phyloP scores from a whole-genome alignment of 2,113 vertebrate species.

The Okapia johnstoni region DNA sequence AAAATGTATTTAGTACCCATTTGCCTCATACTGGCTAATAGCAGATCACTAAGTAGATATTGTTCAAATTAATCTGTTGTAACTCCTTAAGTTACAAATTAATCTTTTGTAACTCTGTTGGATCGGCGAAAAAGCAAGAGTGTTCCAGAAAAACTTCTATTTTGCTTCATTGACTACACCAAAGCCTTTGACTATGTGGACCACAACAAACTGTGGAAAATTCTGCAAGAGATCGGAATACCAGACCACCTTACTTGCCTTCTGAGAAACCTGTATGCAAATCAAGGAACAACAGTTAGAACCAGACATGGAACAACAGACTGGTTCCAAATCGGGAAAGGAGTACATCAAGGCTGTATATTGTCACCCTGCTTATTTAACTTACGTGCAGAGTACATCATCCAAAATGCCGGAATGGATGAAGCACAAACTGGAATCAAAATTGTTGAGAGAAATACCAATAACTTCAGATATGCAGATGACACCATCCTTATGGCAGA shows the following conservation, averaged over 20 bases:
- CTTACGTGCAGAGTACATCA: not conserved
- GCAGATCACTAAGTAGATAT: not conserved
- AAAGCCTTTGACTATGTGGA: not conserved
- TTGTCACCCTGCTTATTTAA: not conserved
- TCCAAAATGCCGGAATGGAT: accelerated
- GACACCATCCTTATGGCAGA: not conserved
- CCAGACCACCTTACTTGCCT: not conserved
- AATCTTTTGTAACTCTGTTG: not conserved
- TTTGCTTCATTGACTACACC: not conserved
- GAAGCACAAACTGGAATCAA: not conserved
- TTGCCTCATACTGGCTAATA: not conserved
- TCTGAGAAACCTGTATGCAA: not conserved
- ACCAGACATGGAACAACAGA: not conserved
- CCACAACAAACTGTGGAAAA: not conserved
- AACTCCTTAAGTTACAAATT: too few relatives aligned
- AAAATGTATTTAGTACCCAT: not conserved
- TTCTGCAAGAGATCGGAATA: not conserved
- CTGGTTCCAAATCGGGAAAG: not conserved
- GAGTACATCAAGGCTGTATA: not conserved
- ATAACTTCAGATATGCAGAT: not conserved
- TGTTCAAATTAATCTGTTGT: not conserved
- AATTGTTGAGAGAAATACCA: not conserved
- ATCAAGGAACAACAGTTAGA: not conserved
- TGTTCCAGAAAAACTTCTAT: not conserved
- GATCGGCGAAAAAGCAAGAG: not conserved